Percentiles rank a stretch among this genome's conserved stretches.
Evolutionary conservation across 2,888 invertebrate genomes (phyloP).

Genomic region (Drosophila nigricruria): DNA sequence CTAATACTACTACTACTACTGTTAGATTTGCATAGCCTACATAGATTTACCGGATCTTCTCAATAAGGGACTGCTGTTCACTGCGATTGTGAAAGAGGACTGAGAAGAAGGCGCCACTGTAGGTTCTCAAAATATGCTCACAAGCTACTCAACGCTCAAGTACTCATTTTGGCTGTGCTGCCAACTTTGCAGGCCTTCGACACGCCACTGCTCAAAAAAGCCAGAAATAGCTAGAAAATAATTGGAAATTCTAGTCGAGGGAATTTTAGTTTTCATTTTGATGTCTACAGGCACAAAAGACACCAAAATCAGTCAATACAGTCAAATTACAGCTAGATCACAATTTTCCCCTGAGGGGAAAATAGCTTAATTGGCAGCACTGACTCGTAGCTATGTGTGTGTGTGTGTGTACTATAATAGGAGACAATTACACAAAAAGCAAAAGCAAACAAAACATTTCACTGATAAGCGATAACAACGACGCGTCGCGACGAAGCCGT

Average conservation of each 20-base stretch:
- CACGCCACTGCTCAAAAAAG: too few relatives aligned
- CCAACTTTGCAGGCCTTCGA: too few relatives aligned
- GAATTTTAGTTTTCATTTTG: too few relatives aligned
- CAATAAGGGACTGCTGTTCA: background rate
- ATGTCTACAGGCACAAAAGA: too few relatives aligned
- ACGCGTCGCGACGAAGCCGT: background rate
- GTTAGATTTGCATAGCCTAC: background rate
- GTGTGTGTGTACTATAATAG: constrained; percentile 11
- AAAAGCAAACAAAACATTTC: constrained; percentile 46
- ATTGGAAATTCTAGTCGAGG: too few relatives aligned
- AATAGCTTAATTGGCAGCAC: too few relatives aligned
- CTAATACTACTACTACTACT: background rate
- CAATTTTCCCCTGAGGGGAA: too few relatives aligned
- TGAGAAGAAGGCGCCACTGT: constrained; percentile 5
- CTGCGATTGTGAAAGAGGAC: constrained; percentile 13
- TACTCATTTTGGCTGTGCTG: too few relatives aligned
- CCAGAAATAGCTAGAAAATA: too few relatives aligned
- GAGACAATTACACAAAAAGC: constrained; percentile 35
- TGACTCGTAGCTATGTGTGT: background rate
- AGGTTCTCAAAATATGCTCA: background rate
- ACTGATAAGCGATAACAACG: constrained; percentile 41
- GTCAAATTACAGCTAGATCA: too few relatives aligned
- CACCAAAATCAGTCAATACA: too few relatives aligned
- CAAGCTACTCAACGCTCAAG: background rate
- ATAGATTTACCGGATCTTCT: background rate